These are phyloP conservation scores for Cygnus buccinator DNA, from an alignment of 2,113 vertebrate genomes.

Conservation along the genomic window DNA sequence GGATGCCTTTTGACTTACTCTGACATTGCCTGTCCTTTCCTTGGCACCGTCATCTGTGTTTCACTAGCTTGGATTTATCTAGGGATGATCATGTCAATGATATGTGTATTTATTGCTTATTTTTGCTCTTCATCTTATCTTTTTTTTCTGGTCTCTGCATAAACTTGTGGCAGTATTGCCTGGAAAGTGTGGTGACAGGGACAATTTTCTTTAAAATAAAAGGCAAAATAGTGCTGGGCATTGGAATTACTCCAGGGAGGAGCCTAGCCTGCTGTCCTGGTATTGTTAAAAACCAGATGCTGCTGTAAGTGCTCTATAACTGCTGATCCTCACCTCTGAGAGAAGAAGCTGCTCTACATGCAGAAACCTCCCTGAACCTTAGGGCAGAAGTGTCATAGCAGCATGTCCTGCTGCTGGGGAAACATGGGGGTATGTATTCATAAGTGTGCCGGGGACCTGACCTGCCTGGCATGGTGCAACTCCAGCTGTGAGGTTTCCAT, in stretches of 20 bases:
- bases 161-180: background rate
- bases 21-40: background rate
- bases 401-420: background rate
- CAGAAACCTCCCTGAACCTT: background rate
- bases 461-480: background rate
- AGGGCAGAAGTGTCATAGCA: background rate
- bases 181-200: background rate
- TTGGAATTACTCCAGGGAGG: background rate
- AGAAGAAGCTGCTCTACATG: background rate
- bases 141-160: background rate
- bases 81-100: background rate
- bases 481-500: background rate
- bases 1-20: background rate
- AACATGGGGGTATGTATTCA: rapidly evolving
- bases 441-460: background rate
- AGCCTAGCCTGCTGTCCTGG: background rate
- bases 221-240: background rate
- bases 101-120: background rate
- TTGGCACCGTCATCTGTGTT: rapidly evolving
- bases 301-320: background rate
- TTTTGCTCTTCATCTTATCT: background rate
- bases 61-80: background rate
- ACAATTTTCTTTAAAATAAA: background rate
- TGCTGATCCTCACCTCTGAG: background rate
- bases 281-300: background rate